Percentiles rank a stretch among this genome's conserved stretches.
Conservation (phyloP, 2,113 vertebrate species). For the Actenoides hombroni region DNA sequence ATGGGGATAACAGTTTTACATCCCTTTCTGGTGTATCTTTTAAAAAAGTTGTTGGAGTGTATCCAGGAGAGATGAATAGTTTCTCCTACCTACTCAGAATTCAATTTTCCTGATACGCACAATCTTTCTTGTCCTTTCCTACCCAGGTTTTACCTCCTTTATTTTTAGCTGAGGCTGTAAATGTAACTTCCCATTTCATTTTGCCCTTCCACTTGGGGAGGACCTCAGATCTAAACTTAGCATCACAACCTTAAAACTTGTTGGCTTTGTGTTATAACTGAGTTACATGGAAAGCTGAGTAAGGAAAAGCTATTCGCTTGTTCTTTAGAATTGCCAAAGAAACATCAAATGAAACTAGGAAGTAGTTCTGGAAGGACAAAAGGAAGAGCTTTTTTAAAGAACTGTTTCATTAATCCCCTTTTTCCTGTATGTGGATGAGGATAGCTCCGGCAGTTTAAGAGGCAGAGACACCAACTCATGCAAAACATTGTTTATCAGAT, state of each 20-base stretch:
- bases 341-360: background rate
- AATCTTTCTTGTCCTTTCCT: background rate
- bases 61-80: background rate
- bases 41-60: background rate
- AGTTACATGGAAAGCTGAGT: background rate
- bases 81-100: background rate
- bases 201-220: background rate
- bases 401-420: background rate
- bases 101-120: background rate
- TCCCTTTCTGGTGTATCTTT: background rate
- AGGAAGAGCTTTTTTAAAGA: background rate
- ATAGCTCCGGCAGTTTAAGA: background rate
- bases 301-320: background rate
- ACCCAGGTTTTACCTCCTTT: background rate
- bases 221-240: background rate
- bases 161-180: background rate
- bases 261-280: background rate
- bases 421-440: background rate
- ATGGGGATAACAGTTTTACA: background rate
- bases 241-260: background rate
- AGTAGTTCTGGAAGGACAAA: background rate
- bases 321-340: background rate
- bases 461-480: background rate
- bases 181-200: background rate
- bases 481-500: background rate